Evolutionary conservation across 2,113 vertebrate genomes (phyloP), one percentile per base, ranked within the genome.

Genomic region (Zosterops lateralis): DNA sequence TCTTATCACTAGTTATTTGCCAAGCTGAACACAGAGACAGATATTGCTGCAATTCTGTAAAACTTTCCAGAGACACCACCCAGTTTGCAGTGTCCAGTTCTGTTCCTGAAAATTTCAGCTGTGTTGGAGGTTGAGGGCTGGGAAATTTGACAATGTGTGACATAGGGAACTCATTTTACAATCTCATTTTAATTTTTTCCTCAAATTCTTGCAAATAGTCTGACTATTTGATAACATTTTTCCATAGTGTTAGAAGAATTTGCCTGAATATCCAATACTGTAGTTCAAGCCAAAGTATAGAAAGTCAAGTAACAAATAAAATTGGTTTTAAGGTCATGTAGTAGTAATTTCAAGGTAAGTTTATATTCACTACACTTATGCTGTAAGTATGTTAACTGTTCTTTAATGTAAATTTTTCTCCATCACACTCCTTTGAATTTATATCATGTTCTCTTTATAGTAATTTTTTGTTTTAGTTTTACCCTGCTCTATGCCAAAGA

Each of bases 221-320:
- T 57, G 20, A 84, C 7, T 64, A 86, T 44, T 10, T 19, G 16
- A 34, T 11, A 74, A 36, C 0, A 0, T 42, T 74, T 66, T 58
- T 58, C 54, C n/a, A 29, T 11, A 58, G 2, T 48, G 5, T 3
- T 48, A 47, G 31, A 57, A 90, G 10, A 83, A 79, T 44, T 73
- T 57, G 6, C 8, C 38, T 6, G 45, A 16, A 94, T 78, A 70
- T 48, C 6, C 42, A 64, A 34, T 25, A 21, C 15, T 32, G 3
- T 22, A 67, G 25, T 5, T 17, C 0, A 3, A 54, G 26, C 8
- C 42, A 56, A n/a, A 36, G 12, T 74, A 76, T 11, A 50, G 25
- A 66, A 56, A 79, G 9, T 26, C 19, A 79, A 68, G 19, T 8
- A 12, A 42, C 60, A 20, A n/a, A 32, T 32, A 32, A 31, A 56